phyloP scores from a whole-genome alignment of 2,113 vertebrate genomes.

The Entomyzon cyanotis region DNA sequence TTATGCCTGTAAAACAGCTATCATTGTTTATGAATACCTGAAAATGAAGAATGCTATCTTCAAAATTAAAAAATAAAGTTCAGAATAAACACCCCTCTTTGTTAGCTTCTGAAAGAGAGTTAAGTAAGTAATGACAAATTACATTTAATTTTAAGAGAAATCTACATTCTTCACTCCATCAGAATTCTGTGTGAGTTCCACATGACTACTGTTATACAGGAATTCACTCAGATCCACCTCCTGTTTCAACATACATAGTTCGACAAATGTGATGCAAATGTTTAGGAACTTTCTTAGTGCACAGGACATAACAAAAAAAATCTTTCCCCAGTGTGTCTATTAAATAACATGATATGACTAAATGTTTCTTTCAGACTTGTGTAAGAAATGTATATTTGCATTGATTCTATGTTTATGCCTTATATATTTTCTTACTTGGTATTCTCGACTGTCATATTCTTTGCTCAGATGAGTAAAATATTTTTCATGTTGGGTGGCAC shows the following conservation, averaged over 20 bases:
- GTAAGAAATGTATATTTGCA: background rate
- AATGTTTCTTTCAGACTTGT: background rate
- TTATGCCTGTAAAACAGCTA: background rate
- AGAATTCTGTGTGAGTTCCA: background rate
- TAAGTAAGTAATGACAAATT: background rate
- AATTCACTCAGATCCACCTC: background rate
- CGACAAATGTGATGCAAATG: background rate
- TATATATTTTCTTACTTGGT: background rate
- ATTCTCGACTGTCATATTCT: background rate
- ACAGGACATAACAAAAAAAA: background rate
- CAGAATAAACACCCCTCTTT: background rate
- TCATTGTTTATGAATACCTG: background rate
- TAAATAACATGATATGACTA: background rate
- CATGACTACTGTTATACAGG: background rate
- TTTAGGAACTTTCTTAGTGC: background rate
- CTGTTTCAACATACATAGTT: background rate
- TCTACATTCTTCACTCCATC: background rate
- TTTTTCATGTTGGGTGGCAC: background rate
- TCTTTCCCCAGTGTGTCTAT: background rate
- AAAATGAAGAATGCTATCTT: background rate
- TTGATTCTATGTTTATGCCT: background rate
- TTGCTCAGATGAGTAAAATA: background rate
- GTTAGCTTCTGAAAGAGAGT: background rate
- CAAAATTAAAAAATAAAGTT: background rate
- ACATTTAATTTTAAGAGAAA: background rate